These are phyloP conservation scores for Reinhardtius hippoglossoides DNA, from an alignment of 2,113 vertebrate genomes.

Conservation along the genomic window DNA sequence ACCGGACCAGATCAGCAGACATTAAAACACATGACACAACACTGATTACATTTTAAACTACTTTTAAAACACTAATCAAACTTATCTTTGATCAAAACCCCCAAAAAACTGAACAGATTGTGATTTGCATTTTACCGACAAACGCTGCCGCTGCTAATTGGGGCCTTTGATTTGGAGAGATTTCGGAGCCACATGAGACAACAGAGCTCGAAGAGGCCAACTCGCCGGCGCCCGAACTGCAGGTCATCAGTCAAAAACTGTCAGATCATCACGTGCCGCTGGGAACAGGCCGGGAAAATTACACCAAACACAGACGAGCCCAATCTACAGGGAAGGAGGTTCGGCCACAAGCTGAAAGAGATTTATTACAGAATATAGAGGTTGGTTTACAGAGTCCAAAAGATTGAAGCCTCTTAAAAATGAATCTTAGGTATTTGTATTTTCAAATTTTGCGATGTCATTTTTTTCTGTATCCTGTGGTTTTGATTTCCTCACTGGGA, in stretches of 20 bases:
- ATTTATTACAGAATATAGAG: no score
- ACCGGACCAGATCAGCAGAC: no score
- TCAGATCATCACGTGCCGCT: constrained; percentile 11
- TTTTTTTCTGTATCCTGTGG: not conserved
- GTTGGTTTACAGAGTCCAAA: no score
- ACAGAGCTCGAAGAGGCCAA: not conserved
- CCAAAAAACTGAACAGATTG: not conserved
- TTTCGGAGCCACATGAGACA: not conserved
- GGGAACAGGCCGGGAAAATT: constrained; percentile 1
- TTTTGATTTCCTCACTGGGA: not conserved
- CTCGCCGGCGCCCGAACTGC: constrained; percentile 22
- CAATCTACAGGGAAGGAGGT: not conserved
- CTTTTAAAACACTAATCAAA: no score
- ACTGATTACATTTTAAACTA: no score
- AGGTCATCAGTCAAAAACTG: constrained; percentile 41
- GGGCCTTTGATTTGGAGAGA: not conserved
- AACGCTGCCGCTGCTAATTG: constrained; percentile 15
- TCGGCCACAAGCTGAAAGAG: no score
- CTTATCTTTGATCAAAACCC: no score
- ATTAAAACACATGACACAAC: no score
- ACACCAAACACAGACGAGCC: constrained; percentile 30
- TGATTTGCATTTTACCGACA: not conserved
- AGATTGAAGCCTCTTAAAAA: no score
- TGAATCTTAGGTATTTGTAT: no score
- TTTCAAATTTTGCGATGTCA: not conserved